These are phyloP conservation scores for Lacerta bilineata DNA, from an alignment of 2,797 vertebrate species.

Conservation along the genomic window DNA sequence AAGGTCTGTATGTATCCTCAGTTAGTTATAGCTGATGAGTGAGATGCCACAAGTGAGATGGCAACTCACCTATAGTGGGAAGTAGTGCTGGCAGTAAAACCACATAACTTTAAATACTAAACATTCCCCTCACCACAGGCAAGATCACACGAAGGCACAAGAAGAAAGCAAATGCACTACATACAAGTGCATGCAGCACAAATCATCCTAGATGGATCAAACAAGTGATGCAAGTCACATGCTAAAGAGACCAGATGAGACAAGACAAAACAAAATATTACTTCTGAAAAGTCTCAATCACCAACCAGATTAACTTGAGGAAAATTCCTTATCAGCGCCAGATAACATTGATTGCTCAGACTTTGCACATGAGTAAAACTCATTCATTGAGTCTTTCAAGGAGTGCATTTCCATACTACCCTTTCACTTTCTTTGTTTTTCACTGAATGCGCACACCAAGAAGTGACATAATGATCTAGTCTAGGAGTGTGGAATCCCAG, in stretches of 20 bases:
- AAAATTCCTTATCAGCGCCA: neutral
- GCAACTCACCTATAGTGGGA: neutral
- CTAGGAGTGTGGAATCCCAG: no score
- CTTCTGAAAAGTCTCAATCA: neutral
- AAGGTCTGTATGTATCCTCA: neutral
- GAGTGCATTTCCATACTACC: neutral
- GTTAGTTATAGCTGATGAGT: neutral
- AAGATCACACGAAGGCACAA: neutral
- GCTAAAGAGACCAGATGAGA: neutral
- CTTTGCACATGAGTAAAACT: neutral
- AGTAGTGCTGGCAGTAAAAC: neutral
- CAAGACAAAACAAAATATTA: neutral
- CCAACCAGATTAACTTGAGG: neutral
- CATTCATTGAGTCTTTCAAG: neutral
- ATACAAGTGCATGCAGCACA: neutral
- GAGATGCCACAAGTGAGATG: neutral
- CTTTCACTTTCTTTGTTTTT: neutral
- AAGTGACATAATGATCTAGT: neutral
- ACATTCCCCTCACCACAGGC: neutral
- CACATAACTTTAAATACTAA: neutral
- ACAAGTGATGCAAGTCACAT: neutral
- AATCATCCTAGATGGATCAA: neutral
- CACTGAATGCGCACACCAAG: neutral
- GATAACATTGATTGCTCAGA: neutral
- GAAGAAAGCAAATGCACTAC: neutral